Evolutionary conservation across 2,888 invertebrate genomes (phyloP), one percentile per base, ranked within the genome.

Genomic region (Dendrolimus houi): DNA sequence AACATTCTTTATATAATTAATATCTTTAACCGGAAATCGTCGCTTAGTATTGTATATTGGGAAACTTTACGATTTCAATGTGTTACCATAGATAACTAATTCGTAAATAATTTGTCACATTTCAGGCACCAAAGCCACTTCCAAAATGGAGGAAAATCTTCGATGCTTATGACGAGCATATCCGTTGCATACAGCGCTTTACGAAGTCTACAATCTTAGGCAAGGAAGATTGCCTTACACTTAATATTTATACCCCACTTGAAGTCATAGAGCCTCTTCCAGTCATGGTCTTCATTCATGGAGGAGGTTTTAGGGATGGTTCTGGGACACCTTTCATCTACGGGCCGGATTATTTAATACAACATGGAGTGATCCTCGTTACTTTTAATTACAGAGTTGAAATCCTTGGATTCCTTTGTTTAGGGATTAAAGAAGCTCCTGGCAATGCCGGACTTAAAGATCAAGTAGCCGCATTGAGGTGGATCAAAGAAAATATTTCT

Each of bases 281-380:
- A 0, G 86, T 88, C 9, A 88, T 89, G 88, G 74, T 83, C 7
- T 87, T 74, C 58, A 75, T 89, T 1, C 89, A 89, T 42, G 89
- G 89, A 8, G 89, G 89, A 59, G 88, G 82, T 0, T 90, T 72
- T 62, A 82, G 75, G 52, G 68, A 77, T 54, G 87, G 87, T 0
- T 83, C 86, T 0, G 74, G 75, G 0, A 68, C 72, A 7, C 66
- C 68, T 2, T 1, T 72, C 0, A 7, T 85, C 1, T 88, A 84
- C 17, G 87, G 87, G 0, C 85, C 88, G 0, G 72, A 80, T 14
- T 84, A 83, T 59, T 64, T 90, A 55, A 71, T 83, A 0, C 47
- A 68, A 7, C 82, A 87, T 68, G 78, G 70, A 13, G 78, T 88
- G 0, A 75, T 88, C 52, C 65, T 87, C n/a, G 81, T 88, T 1